These are phyloP conservation scores for Mustela nigripes DNA, from an alignment of 2,113 vertebrate genomes.

Conservation along the genomic window DNA sequence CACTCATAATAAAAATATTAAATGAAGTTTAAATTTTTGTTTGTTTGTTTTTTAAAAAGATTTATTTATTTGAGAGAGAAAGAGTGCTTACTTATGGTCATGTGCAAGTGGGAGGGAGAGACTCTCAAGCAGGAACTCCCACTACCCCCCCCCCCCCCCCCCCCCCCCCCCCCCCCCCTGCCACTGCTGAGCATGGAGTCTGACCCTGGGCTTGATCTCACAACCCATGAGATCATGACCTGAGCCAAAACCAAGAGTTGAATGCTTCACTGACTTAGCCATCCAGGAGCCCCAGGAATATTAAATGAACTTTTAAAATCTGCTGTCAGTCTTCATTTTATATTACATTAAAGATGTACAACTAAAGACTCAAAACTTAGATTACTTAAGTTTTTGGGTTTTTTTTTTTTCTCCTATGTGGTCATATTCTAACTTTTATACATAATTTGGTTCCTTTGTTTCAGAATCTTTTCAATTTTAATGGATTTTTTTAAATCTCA, in stretches of 20 bases:
- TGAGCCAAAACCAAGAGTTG: too few species aligned
- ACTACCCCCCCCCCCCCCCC: rapidly evolving
- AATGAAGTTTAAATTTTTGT: neutral
- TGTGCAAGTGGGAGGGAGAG: too few species aligned
- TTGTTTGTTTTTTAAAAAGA: too few species aligned
- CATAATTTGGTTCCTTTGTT: neutral
- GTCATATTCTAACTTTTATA: neutral
- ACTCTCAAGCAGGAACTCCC: too few species aligned
- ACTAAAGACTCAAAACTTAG: neutral
- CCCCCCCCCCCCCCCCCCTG: too few species aligned
- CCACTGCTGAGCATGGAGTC: too few species aligned
- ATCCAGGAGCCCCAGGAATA: neutral
- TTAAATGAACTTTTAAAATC: neutral
- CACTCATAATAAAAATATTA: neutral
- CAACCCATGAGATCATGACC: too few species aligned
- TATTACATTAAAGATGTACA: neutral
- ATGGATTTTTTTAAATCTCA: neutral
- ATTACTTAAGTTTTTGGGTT: neutral
- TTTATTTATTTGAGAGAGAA: too few species aligned
- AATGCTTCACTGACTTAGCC: too few species aligned
- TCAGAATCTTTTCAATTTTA: neutral
- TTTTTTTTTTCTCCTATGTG: neutral
- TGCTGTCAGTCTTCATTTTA: neutral
- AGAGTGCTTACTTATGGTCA: too few species aligned
- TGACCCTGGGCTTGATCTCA: too few species aligned